Evolutionary conservation across 2,888 invertebrate genomes (phyloP).

Genomic region (Priocnemis perturbator): DNA sequence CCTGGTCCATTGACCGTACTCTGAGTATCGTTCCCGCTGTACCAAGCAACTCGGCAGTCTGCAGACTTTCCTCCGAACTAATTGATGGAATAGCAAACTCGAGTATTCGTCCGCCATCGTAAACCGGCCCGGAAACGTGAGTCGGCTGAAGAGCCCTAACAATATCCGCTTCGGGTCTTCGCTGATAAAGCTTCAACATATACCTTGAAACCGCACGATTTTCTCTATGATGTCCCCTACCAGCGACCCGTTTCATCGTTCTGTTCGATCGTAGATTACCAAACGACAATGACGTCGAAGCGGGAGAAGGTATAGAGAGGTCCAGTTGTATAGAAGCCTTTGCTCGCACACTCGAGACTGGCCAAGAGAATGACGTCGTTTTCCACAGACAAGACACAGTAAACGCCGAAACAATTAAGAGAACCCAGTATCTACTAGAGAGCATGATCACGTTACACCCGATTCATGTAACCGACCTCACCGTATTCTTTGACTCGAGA

Average conservation of each 20-base stretch:
- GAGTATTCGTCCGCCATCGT: constrained; percentile 60
- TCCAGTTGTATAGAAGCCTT: constrained; percentile 69
- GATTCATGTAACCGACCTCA: no score
- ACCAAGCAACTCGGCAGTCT: constrained; percentile 66
- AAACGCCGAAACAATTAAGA: constrained; percentile 53
- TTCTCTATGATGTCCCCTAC: constrained; percentile 40
- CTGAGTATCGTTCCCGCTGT: constrained; percentile 63
- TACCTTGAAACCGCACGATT: constrained; percentile 63
- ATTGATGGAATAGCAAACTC: constrained; percentile 63
- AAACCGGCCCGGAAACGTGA: constrained; percentile 59
- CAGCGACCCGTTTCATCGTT: constrained; percentile 33
- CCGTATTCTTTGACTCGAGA: no score
- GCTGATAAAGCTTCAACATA: constrained; percentile 68
- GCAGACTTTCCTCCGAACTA: constrained; percentile 59
- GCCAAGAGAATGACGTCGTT: constrained; percentile 52
- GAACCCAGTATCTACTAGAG: constrained; percentile 50
- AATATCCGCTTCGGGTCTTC: constrained; percentile 66
- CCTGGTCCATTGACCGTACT: constrained; percentile 57
- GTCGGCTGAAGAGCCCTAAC: constrained; percentile 65
- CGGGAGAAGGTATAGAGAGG: constrained; percentile 61
- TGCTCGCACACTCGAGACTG: constrained; percentile 57
- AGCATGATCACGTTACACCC: constrained; percentile 19
- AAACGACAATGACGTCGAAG: constrained; percentile 26
- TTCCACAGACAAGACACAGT: constrained; percentile 64
- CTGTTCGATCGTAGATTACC: constrained; percentile 20